Evolutionary conservation across 2,888 invertebrate species (phyloP), one percentile per base, ranked within the genome.

Genomic region (Eucriotettix oculatus): DNA sequence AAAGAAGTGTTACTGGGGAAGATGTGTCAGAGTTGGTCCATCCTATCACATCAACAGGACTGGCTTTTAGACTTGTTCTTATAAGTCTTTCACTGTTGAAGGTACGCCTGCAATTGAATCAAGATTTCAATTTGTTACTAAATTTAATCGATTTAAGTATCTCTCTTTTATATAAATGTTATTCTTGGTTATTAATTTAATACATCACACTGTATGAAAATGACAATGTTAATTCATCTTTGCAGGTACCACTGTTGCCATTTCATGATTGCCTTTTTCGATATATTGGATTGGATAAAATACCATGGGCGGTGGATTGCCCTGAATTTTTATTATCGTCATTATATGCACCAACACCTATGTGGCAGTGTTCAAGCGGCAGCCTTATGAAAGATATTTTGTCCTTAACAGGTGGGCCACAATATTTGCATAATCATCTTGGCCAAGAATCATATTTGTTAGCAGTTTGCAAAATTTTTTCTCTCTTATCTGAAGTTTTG

Each of bases 21-120:
- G 84, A 84, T 68, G 78, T 83, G 11, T 76, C 79, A 1, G 83
- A 83, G 67, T 79, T 86, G 69, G 81, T 88, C 65, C 85, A 82
- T 72, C 86, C 88, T 9, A 75, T 84, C 55, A 76, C 81, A 52
- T 77, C 77, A 56, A 73, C 75, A 10, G 75, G 75, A 59, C 81
- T 83, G 62, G 78, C 77, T 44, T 78, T 84, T 68, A 78, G 78
- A 67, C 73, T 87, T 66, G 78, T 40, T 9, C 14, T 55, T 10
- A 55, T 55, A 41, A n/a, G 16, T 14, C 74, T 88, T 64, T 71
- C 77, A 10, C 67, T 77, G 41, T 68, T 81, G 65, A 84, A 85
- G 74, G 48, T 48, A 48, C n/a, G 9, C 48, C 48, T 48, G n/a
- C 9, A 14, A n/a, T 48, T 48, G 14, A 48, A 14, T 5, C 9